Conservation (phyloP, 1,140 invertebrate species). For the Caerostris extrusa region DNA sequence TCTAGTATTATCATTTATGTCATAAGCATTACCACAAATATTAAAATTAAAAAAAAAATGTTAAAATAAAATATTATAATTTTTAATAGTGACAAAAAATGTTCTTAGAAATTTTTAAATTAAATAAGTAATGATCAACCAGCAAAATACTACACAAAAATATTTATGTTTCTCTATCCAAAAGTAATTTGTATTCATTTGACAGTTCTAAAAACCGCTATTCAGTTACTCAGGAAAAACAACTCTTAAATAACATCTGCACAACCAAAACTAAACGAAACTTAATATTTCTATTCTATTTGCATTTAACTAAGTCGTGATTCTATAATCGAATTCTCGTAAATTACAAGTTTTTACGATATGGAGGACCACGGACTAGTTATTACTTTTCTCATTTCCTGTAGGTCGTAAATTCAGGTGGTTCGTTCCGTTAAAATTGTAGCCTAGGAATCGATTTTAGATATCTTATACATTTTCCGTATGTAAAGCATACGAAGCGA, state of each 20-base stretch:
- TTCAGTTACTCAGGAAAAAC: not conserved
- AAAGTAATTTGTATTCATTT: not conserved
- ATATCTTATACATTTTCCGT: not conserved
- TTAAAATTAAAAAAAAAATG: too few species aligned
- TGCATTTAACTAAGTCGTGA: not conserved
- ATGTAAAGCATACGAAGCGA: not conserved
- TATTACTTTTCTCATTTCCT: not conserved
- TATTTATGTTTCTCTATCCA: too few species aligned
- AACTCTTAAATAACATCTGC: not conserved
- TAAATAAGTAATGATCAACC: too few species aligned
- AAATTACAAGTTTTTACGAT: not conserved
- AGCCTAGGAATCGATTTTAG: not conserved
- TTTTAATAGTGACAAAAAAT: too few species aligned
- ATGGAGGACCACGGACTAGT: not conserved
- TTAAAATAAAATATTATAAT: too few species aligned
- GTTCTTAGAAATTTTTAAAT: too few species aligned
- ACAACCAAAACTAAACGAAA: not conserved
- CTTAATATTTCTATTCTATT: not conserved
- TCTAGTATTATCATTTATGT: too few species aligned
- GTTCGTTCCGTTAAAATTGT: not conserved
- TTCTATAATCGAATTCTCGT: not conserved
- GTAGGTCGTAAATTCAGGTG: not conserved
- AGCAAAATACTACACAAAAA: too few species aligned
- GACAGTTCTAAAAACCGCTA: not conserved
- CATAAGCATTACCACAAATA: too few species aligned